A percentile compares a stretch with the other conserved stretches of the same genome.
Evolutionary conservation across 1,140 invertebrate genomes (phyloP).

Genomic region (Papilio aristodemus): DNA sequence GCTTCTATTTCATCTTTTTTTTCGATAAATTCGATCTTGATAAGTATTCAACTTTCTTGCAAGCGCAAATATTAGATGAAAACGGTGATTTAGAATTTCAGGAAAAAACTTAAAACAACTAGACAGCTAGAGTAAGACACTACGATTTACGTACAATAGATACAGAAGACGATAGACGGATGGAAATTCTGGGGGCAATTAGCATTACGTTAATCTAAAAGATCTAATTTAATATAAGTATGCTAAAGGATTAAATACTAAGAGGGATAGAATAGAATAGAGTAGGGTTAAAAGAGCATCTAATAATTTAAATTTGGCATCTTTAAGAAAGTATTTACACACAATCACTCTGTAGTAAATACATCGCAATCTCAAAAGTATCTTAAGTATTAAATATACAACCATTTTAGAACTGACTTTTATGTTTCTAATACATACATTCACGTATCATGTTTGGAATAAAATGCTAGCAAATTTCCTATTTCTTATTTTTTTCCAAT

Average conservation of each 20-base stretch:
- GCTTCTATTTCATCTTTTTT: too few relatives aligned
- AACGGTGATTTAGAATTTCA: conserved; percentile 42
- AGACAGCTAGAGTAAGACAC: conserved; percentile 64
- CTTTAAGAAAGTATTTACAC: conserved; percentile 58
- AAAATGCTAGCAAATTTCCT: not conserved
- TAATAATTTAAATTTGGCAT: conserved; percentile 60
- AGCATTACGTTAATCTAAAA: conserved; percentile 69
- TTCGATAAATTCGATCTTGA: too few relatives aligned
- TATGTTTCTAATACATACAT: not conserved
- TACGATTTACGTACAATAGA: conserved; percentile 73
- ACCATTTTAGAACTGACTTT: not conserved
- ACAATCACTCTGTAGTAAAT: conserved; percentile 37
- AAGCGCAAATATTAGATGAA: not conserved
- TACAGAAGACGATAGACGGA: conserved; percentile 79
- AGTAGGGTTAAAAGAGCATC: conserved; percentile 48
- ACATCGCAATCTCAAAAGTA: conserved; percentile 15
- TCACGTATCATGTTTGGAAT: not conserved
- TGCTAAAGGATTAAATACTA: conserved; percentile 65
- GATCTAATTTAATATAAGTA: conserved; percentile 54
- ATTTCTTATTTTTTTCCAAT: not conserved
- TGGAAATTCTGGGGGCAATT: conserved; percentile 81
- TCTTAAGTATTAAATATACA: not conserved
- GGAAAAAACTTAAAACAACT: conserved; percentile 54
- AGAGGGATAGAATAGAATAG: conserved; percentile 43
- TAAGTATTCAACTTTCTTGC: not conserved